Conservation (phyloP, 2,113 vertebrate genomes). For the Osmerus eperlanus region DNA sequence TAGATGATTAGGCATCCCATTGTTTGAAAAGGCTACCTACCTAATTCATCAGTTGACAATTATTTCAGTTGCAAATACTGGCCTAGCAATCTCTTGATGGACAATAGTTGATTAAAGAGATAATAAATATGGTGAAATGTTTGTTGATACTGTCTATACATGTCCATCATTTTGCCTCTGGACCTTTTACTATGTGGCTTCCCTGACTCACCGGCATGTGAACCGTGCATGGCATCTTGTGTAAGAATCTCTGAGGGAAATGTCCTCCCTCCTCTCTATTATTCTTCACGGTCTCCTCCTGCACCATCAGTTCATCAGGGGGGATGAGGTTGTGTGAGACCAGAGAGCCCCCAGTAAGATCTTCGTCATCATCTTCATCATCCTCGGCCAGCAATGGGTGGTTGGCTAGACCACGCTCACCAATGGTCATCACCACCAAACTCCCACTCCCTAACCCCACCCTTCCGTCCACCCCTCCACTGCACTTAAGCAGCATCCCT, state of each 20-base stretch:
- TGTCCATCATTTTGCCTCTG: no score
- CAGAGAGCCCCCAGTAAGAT: conserved; percentile 82
- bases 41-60: no score
- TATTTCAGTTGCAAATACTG: no score
- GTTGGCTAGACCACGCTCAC: conserved; percentile 84
- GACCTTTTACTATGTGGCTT: conserved; percentile 20
- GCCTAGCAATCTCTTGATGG: no score
- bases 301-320: conserved; percentile 96
- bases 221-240: conserved; percentile 89
- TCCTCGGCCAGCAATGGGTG: conserved; percentile 85
- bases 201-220: conserved; percentile 88
- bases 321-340: conserved; percentile 90
- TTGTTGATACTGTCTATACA: no score
- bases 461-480: conserved; percentile 82
- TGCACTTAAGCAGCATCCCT: conserved; percentile 95
- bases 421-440: conserved; percentile 81
- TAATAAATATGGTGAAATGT: no score
- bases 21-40: no score
- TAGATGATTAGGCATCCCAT: no score
- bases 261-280: conserved; percentile 75
- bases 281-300: conserved; percentile 93
- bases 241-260: conserved; percentile 84
- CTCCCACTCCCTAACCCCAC: conserved; percentile 59
- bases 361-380: conserved; percentile 72
- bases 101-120: no score